These are phyloP conservation scores for Junonia oenone DNA, from an alignment of 2,888 invertebrate species.

Conservation along the genomic window DNA sequence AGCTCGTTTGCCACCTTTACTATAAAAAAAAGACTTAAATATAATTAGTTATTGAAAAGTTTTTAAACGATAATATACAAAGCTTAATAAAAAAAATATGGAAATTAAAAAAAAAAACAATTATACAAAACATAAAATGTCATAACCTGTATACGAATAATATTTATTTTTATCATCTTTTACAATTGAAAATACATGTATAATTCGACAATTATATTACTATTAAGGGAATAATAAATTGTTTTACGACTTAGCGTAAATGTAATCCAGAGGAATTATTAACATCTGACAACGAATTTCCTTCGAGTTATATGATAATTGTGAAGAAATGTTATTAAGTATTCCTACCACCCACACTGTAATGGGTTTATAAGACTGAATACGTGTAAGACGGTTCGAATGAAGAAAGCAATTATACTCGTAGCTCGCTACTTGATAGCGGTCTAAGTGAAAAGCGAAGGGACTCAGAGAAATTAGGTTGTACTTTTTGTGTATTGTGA, in stretches of 20 bases:
- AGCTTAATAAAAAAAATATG: too few species aligned
- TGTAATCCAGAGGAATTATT: neutral
- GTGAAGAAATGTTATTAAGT: constrained; percentile 29
- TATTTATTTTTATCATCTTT: neutral
- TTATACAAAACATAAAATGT: too few species aligned
- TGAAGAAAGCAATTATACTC: constrained; percentile 56
- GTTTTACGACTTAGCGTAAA: neutral
- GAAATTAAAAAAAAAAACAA: too few species aligned
- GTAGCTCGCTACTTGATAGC: constrained; percentile 32
- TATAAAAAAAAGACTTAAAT: too few species aligned
- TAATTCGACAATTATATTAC: neutral
- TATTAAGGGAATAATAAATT: neutral
- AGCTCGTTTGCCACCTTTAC: too few species aligned
- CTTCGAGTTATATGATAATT: constrained; percentile 27
- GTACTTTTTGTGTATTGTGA: neutral
- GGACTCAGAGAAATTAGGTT: constrained; percentile 5
- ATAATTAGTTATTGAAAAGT: too few species aligned
- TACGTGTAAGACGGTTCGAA: constrained; percentile 39
- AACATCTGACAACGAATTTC: constrained; percentile 14
- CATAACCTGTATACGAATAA: neutral
- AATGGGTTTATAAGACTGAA: constrained; percentile 45
- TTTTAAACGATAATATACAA: too few species aligned
- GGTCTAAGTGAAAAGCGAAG: constrained; percentile 28
- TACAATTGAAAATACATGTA: neutral
- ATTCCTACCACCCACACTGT: constrained; percentile 38